phyloP scores from a whole-genome alignment of 2,888 invertebrate species.

The Xanthostigma xanthostigma region DNA sequence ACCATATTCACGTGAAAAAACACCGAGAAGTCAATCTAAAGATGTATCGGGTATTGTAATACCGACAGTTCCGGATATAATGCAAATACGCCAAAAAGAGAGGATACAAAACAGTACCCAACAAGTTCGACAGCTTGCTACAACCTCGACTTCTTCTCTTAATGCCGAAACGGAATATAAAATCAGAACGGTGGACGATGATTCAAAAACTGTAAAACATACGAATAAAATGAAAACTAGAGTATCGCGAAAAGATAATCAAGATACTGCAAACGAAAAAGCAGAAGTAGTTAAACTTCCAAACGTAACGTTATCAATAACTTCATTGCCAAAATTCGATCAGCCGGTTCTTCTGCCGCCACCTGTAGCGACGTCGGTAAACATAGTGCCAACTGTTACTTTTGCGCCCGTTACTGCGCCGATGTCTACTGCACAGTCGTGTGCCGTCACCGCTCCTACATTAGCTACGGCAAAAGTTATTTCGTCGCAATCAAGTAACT shows the following conservation, averaged over 20 bases:
- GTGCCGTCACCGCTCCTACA: too few species aligned
- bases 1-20: constrained; percentile 16
- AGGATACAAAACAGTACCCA: constrained; percentile 43
- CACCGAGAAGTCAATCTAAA: constrained; percentile 9
- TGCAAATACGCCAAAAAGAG: constrained; percentile 42
- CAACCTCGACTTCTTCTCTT: constrained; percentile 33
- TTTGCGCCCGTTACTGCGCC: too few species aligned
- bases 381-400: too few species aligned
- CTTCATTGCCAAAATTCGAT: constrained; percentile 40
- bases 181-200: constrained; percentile 19
- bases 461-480: neutral
- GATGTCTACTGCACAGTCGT: too few species aligned
- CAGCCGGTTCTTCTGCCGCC: constrained; percentile 27
- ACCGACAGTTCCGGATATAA: constrained; percentile 45
- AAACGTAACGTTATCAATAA: constrained; percentile 35
- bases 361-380: constrained; percentile 8
- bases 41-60: constrained; percentile 34
- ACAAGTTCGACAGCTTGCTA: constrained; percentile 43
- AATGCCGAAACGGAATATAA: constrained; percentile 24
- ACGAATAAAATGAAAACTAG: constrained; percentile 31
- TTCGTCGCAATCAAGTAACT: constrained; percentile 12
- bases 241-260: constrained; percentile 8
- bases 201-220: constrained; percentile 21
- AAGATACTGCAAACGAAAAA: constrained; percentile 17
- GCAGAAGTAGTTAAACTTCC: constrained; percentile 33